Evolutionary conservation across 2,888 invertebrate genomes (phyloP).

Genomic region (Drosophila helvetica): DNA sequence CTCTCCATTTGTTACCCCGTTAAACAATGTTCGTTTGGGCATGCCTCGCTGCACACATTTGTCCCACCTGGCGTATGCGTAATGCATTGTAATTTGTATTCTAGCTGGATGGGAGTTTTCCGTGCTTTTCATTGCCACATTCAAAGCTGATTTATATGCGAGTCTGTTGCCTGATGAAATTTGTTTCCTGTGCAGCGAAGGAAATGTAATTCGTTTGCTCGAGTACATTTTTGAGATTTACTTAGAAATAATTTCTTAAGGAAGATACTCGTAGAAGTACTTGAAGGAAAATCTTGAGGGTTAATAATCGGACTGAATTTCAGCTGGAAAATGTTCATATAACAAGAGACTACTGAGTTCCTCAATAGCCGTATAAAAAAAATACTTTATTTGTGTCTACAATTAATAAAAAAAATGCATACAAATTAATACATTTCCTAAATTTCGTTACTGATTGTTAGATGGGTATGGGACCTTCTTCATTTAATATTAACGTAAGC

Average conservation of each 20-base stretch:
- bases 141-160: slow-evolving; percentile 65
- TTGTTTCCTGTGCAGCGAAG: slow-evolving; percentile 60
- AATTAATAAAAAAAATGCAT: too few species aligned
- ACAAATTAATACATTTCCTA: too few species aligned
- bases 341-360: too few species aligned
- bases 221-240: slow-evolving; percentile 11
- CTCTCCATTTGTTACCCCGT: slow-evolving; percentile 56
- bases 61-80: slow-evolving; percentile 73
- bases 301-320: too few species aligned
- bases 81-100: slow-evolving; percentile 63
- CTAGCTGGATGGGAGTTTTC: slow-evolving; percentile 8
- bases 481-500: background rate
- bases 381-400: too few species aligned
- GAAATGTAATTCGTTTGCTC: slow-evolving; percentile 21
- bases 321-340: background rate
- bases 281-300: background rate
- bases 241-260: background rate
- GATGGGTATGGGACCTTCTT: too few species aligned
- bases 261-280: background rate
- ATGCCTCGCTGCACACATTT: slow-evolving; percentile 55
- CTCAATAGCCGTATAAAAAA: too few species aligned
- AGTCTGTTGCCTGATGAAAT: slow-evolving; percentile 54
- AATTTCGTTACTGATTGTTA: too few species aligned
- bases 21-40: slow-evolving; percentile 21
- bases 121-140: slow-evolving; percentile 53